phyloP scores from a whole-genome alignment of 2,888 invertebrate genomes.

The Conchocele bisecta region DNA sequence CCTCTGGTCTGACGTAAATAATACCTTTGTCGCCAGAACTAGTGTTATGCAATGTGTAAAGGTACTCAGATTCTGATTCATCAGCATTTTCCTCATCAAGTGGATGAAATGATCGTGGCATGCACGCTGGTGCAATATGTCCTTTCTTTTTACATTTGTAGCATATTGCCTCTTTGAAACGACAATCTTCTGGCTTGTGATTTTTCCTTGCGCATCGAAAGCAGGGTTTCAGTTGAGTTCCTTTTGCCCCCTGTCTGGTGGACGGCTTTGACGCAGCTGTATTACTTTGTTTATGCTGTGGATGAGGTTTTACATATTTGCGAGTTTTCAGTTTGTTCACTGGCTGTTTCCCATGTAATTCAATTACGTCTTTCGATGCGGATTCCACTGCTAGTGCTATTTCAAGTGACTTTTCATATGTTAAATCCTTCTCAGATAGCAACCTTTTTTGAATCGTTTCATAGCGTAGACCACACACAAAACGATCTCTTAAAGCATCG shows the following conservation, averaged over 20 bases:
- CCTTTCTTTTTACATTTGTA: neutral
- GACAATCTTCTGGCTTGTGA: neutral
- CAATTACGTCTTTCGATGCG: neutral
- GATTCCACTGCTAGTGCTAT: conserved; percentile 7
- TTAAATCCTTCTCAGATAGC: conserved; percentile 36
- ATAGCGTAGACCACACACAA: conserved; percentile 51
- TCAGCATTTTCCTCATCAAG: too few relatives aligned
- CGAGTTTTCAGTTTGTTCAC: neutral
- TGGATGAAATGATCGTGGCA: neutral
- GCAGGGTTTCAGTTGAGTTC: neutral
- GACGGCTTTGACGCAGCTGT: too few relatives aligned
- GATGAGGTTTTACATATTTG: neutral
- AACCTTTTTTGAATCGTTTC: conserved; percentile 41
- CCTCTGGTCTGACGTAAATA: conserved; percentile 20
- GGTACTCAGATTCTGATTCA: too few relatives aligned
- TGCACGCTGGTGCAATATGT: neutral
- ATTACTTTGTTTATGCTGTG: neutral
- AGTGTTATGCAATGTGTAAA: too few relatives aligned
- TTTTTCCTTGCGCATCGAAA: neutral
- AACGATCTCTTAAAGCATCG: conserved; percentile 44
- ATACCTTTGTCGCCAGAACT: too few relatives aligned
- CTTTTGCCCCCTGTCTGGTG: neutral
- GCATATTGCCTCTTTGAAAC: neutral
- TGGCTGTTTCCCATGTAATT: neutral
- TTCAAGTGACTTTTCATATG: conserved; percentile 32